These are phyloP conservation scores for Indri indri DNA, from an alignment of 2,113 vertebrate genomes.

Conservation along the genomic window DNA sequence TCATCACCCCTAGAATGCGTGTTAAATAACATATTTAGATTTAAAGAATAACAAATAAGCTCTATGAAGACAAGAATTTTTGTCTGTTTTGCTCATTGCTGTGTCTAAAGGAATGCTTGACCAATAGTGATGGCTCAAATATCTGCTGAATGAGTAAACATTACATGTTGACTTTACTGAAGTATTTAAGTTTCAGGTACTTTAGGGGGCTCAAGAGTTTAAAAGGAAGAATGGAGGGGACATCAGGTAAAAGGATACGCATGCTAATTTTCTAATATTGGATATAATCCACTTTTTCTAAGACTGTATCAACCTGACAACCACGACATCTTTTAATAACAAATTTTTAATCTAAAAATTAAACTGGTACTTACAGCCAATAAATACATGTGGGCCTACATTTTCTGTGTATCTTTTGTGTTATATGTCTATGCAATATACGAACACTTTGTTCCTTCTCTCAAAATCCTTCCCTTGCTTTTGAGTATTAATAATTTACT, in stretches of 20 bases:
- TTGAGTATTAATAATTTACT: background rate
- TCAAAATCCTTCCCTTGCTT: background rate
- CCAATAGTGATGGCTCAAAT: background rate
- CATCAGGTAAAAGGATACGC: background rate
- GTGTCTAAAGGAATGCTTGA: background rate
- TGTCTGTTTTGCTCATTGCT: background rate
- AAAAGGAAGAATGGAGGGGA: background rate
- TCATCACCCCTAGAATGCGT: no score
- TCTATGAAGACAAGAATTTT: background rate
- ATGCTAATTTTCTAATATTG: background rate
- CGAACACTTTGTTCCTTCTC: background rate
- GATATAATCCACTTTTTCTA: background rate
- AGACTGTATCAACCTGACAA: background rate
- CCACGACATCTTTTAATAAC: background rate
- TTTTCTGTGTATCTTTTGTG: background rate
- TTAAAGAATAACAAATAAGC: background rate
- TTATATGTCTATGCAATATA: background rate
- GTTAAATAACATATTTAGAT: no score
- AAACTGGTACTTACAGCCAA: background rate
- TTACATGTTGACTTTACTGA: background rate
- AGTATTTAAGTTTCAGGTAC: background rate
- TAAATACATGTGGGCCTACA: no score
- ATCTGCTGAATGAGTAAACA: background rate
- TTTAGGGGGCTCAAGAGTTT: background rate
- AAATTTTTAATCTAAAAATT: background rate